Evolutionary conservation across 1,140 invertebrate genomes (phyloP).

Genomic region (Polypedilum vanderplanki): DNA sequence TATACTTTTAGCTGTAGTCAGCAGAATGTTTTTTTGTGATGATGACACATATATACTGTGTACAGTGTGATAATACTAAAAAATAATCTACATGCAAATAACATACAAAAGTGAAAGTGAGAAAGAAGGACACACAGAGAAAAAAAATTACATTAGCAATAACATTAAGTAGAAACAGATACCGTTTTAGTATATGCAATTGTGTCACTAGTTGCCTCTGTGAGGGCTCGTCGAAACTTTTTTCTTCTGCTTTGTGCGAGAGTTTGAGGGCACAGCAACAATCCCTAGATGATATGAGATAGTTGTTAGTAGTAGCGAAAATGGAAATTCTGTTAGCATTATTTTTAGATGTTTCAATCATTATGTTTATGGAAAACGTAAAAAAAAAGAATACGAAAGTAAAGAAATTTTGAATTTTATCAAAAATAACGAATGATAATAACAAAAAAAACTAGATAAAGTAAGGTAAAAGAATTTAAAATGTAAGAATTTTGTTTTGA

Average conservation of each 20-base stretch:
- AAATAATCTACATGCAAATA: not conserved
- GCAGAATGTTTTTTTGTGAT: not conserved
- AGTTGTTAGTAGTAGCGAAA: not conserved
- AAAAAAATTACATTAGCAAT: no score
- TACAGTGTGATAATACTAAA: not conserved
- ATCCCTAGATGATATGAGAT: conserved; percentile 53
- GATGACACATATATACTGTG: not conserved
- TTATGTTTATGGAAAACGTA: not conserved
- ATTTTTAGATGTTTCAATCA: not conserved
- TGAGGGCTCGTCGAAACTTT: conserved; percentile 74
- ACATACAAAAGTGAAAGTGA: not conserved
- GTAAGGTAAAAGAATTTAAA: no score
- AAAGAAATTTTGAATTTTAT: not conserved
- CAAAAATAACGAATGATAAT: no score
- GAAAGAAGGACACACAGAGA: no score
- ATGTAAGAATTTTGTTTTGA: no score
- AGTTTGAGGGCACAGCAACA: conserved; percentile 79
- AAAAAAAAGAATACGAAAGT: not conserved
- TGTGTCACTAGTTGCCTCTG: conserved; percentile 79
- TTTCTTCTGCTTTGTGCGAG: conserved; percentile 75
- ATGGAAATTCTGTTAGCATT: not conserved
- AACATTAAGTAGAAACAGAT: conserved; percentile 34
- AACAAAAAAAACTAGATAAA: no score
- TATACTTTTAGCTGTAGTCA: not conserved
- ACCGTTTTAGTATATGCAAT: conserved; percentile 83